Evolutionary conservation across 2,113 vertebrate species (phyloP).

Genomic region (Misgurnus anguillicaudatus): DNA sequence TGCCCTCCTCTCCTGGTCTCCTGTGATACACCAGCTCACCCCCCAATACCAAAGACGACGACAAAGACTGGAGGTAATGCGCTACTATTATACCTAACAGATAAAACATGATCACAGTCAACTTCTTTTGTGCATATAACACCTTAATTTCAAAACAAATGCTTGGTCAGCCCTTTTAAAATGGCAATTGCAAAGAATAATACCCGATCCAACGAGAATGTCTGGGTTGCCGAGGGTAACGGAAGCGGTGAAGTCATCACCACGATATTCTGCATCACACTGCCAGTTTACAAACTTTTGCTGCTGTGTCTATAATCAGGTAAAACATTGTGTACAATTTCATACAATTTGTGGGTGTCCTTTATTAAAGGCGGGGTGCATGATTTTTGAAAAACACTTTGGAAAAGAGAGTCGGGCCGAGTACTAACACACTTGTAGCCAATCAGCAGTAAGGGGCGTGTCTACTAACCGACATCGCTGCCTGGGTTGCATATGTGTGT

Average conservation of each 20-base stretch:
- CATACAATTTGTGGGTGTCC: too few relatives aligned
- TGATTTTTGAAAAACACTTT: too few relatives aligned
- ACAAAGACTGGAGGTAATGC: constrained; percentile 87
- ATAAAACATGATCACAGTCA: constrained; percentile 26
- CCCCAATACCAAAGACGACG: constrained; percentile 81
- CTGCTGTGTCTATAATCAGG: constrained; percentile 82
- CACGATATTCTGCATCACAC: constrained; percentile 87
- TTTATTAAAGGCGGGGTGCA: too few relatives aligned
- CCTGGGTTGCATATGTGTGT: too few relatives aligned
- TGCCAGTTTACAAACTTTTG: constrained; percentile 94
- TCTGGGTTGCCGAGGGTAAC: constrained; percentile 90
- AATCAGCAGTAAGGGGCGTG: too few relatives aligned
- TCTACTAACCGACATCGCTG: too few relatives aligned
- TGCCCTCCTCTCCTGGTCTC: constrained; percentile 87
- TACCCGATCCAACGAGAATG: constrained; percentile 85
- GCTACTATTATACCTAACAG: constrained; percentile 82
- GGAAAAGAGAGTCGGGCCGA: too few relatives aligned
- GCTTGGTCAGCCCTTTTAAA: too few relatives aligned
- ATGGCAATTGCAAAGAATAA: background rate
- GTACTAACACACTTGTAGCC: too few relatives aligned
- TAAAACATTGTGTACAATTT: too few relatives aligned
- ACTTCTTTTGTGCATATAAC: background rate
- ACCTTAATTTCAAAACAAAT: too few relatives aligned
- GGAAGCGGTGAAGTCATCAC: constrained; percentile 82
- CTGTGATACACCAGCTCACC: constrained; percentile 88